A percentile compares a stretch with the other conserved stretches of the same genome.
phyloP scores from a whole-genome alignment of 2,113 vertebrate species.

The Micronisus gabar region DNA sequence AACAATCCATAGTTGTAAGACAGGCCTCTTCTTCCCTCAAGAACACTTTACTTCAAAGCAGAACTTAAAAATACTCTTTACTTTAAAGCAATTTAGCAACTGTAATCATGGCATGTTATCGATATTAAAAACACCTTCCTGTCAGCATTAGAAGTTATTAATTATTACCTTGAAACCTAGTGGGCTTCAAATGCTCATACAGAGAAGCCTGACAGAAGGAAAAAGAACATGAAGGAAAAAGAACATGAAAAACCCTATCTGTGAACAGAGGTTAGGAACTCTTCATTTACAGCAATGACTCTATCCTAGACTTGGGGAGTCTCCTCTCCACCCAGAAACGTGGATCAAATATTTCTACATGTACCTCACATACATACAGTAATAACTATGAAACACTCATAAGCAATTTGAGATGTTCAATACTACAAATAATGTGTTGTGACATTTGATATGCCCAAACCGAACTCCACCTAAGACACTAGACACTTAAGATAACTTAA shows the following conservation, averaged over 20 bases:
- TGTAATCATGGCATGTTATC: neutral
- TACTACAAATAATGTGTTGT: neutral
- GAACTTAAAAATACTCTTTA: neutral
- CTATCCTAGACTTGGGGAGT: neutral
- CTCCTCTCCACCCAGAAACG: neutral
- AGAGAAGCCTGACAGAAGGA: neutral
- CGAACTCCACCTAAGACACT: accelerated
- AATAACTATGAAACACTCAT: neutral
- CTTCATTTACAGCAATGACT: neutral
- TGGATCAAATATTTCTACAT: neutral
- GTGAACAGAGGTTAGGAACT: neutral
- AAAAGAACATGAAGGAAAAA: neutral
- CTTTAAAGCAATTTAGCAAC: neutral
- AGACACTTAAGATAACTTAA: neutral
- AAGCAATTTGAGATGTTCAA: neutral
- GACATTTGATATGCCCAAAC: neutral
- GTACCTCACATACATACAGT: neutral
- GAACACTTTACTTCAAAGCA: neutral
- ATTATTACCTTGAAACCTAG: neutral
- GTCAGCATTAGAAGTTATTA: neutral
- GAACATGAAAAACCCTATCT: accelerated
- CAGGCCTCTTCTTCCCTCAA: neutral
- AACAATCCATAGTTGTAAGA: neutral
- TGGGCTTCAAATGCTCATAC: neutral
- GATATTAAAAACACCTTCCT: neutral